Percentiles rank a stretch among this genome's conserved stretches.
Conservation (phyloP, 1,140 invertebrate species). For the Drepana arcuata region DNA sequence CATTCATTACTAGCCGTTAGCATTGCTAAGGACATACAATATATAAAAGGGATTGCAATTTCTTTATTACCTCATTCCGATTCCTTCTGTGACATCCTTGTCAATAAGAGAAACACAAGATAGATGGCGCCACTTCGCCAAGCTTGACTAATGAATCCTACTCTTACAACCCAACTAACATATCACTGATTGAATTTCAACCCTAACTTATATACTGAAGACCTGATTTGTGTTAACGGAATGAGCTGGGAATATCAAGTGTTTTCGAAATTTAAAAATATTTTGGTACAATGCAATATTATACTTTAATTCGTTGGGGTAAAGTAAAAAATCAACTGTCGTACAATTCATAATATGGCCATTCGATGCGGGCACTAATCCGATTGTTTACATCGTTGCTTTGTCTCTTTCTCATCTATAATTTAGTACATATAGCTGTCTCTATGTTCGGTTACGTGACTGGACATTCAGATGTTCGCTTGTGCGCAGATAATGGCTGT, state of each 20-base stretch:
- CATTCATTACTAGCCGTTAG: constrained; percentile 34
- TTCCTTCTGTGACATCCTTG: constrained; percentile 33
- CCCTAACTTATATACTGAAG: constrained; percentile 4
- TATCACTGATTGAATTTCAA: constrained; percentile 12
- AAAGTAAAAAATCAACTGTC: constrained; percentile 14
- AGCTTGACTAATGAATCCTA: constrained; percentile 35
- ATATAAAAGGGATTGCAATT: constrained; percentile 47
- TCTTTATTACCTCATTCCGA: constrained; percentile 53
- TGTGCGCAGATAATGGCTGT: constrained; percentile 49
- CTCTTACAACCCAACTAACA: constrained; percentile 9
- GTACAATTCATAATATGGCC: constrained; percentile 9
- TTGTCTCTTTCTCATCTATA: constrained; percentile 18
- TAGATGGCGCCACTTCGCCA: constrained; percentile 45
- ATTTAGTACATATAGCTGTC: constrained; percentile 17
- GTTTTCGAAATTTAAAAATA: constrained; percentile 16
- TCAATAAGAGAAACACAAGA: constrained; percentile 52
- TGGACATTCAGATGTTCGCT: constrained; percentile 57
- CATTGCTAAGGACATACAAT: constrained; percentile 26
- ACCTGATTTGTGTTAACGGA: too few species aligned
- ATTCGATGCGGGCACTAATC: constrained; percentile 11
- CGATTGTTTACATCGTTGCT: constrained; percentile 37
- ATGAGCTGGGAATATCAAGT: too few species aligned
- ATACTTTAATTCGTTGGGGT: constrained; percentile 1
- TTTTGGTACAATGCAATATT: constrained; percentile 1
- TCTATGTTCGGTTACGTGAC: constrained; percentile 44